Evolutionary conservation across 1,140 invertebrate genomes (phyloP).

Genomic region (Zaprionus ornatus): DNA sequence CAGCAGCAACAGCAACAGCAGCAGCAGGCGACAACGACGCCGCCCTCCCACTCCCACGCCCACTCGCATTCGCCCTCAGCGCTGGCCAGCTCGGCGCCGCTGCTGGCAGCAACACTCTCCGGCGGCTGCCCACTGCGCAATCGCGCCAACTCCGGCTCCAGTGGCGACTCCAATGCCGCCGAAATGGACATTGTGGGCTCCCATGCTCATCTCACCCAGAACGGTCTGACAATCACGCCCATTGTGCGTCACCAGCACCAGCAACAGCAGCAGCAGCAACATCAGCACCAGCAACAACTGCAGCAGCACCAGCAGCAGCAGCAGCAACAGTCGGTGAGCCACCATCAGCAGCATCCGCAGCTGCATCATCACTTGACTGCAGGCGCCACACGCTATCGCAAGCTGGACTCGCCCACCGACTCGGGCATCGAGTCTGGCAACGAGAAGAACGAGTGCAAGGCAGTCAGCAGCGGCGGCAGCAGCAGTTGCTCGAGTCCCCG

Average conservation of each 20-base stretch:
- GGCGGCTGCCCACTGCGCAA: conserved; percentile 88
- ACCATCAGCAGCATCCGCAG: conserved; percentile 68
- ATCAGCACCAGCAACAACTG: conserved; percentile 50
- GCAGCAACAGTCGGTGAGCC: conserved; percentile 15
- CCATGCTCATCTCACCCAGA: conserved; percentile 87
- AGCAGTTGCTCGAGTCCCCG: conserved; percentile 94
- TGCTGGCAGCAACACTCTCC: conserved; percentile 91
- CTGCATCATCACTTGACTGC: conserved; percentile 76
- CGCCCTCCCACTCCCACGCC: neutral
- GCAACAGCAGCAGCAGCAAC: conserved; percentile 78
- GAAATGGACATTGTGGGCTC: conserved; percentile 88
- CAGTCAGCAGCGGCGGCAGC: conserved; percentile 87
- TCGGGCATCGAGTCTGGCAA: conserved; percentile 97
- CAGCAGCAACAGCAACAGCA: conserved; percentile 83
- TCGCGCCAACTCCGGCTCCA: conserved; percentile 91
- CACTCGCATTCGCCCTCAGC: conserved; percentile 57
- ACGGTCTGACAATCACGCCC: conserved; percentile 88
- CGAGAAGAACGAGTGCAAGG: conserved; percentile 91
- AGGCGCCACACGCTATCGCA: conserved; percentile 86
- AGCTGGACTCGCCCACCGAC: conserved; percentile 94
- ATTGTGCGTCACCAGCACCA: conserved; percentile 84
- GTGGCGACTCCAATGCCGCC: conserved; percentile 90
- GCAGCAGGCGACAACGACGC: conserved; percentile 57
- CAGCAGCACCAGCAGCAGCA: conserved; percentile 68
- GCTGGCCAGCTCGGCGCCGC: conserved; percentile 86